Evolutionary conservation across 2,888 invertebrate species (phyloP).

Genomic region (Coleophora flavipennella): DNA sequence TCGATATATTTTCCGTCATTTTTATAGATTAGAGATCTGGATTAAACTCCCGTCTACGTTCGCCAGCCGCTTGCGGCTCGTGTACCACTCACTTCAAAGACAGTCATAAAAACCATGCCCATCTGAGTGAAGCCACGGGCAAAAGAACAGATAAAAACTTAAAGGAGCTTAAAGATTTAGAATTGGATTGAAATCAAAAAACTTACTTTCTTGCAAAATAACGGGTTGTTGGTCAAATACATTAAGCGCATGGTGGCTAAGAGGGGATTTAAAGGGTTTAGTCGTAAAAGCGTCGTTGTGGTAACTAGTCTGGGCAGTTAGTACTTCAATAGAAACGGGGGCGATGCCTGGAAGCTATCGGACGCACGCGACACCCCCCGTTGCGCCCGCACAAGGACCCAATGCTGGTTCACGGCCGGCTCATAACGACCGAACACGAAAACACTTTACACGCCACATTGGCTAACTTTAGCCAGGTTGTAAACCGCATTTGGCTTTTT

Average conservation of each 20-base stretch:
- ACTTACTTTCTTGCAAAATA: too few species aligned
- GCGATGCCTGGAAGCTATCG: conserved; percentile 39
- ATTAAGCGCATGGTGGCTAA: conserved; percentile 54
- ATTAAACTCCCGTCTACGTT: too few species aligned
- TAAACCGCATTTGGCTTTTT: too few species aligned
- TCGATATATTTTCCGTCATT: too few species aligned
- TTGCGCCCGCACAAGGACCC: conserved; percentile 30
- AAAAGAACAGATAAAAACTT: too few species aligned
- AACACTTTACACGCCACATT: conserved; percentile 22
- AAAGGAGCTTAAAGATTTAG: too few species aligned
- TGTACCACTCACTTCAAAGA: too few species aligned
- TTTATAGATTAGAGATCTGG: too few species aligned
- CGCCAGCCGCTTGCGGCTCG: too few species aligned
- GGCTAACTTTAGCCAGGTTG: conserved; percentile 1
- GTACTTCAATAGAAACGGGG: conserved; percentile 16
- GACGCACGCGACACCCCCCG: conserved; percentile 41
- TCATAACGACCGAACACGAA: conserved; percentile 21
- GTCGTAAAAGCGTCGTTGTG: conserved; percentile 46
- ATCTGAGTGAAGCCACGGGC: too few species aligned
- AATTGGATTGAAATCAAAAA: too few species aligned
- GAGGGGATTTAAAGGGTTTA: conserved; percentile 32
- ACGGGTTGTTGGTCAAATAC: conserved; percentile 8
- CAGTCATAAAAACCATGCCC: too few species aligned
- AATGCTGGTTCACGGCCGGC: conserved; percentile 15
- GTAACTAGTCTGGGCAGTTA: conserved; percentile 2